phyloP scores from a whole-genome alignment of 2,113 vertebrate genomes.

The Passer montanus region DNA sequence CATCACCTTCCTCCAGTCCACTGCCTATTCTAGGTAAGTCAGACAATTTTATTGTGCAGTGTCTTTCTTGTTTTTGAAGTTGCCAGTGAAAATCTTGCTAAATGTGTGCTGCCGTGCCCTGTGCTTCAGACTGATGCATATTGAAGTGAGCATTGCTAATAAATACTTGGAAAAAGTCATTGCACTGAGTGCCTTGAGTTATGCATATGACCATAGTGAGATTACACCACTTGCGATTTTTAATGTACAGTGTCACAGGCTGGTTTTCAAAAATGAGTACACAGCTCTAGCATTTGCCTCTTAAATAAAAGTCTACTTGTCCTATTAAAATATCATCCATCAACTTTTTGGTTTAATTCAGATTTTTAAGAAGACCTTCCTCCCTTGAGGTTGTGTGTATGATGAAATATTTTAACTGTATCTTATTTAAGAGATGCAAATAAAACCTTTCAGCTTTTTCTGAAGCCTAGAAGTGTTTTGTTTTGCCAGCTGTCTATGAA shows the following conservation, averaged over 20 bases:
- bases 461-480: conserved; percentile 70
- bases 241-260: not conserved
- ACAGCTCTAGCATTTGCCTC: not conserved
- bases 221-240: not conserved
- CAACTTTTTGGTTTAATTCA: not conserved
- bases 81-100: not conserved
- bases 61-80: not conserved
- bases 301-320: not conserved
- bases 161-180: not conserved
- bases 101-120: not conserved
- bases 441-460: conserved; percentile 42
- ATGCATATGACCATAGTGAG: not conserved
- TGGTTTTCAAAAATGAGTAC: not conserved
- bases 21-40: not conserved
- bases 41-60: not conserved
- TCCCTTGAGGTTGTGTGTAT: not conserved
- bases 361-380: not conserved
- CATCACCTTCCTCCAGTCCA: not conserved
- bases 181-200: not conserved
- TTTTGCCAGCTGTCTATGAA: conserved; percentile 76
- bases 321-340: not conserved
- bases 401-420: conserved; percentile 10
- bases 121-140: not conserved
- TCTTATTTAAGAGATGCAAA: conserved; percentile 48
- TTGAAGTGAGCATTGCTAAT: not conserved